Base-by-base conservation (phyloP, 2,113 vertebrate species). In the Tyrannus savana region DNA sequence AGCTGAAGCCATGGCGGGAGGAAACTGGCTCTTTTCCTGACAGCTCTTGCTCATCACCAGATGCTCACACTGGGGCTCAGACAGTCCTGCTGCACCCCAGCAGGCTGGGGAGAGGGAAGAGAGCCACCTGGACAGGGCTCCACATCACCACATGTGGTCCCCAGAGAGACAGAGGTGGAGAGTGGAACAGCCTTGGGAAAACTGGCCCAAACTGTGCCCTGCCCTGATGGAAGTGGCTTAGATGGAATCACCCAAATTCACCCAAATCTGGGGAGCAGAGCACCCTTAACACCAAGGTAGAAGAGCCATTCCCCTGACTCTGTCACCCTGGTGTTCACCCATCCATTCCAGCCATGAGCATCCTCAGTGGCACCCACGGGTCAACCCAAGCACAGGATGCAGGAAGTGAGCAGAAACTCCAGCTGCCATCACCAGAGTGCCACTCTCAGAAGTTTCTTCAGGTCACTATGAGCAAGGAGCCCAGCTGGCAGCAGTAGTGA, bases 141-240 rank as follows among this genome's bases (percentile, higher is more conserved):
- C 78, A 4, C n/a, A 11, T 7, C 47, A 22, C 53, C 62, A 18
- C 9, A 1, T 1, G 14, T 1, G 1, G 12, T 39, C 4, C 59
- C 14, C 35, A 4, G 15, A 41, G 11, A 50, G 42, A 41, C 1
- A 4, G 42, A 52, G 31, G 41, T 6, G 53, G 19, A 3, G 55
- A 39, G 33, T 0, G 5, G 39, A 73, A 14, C 8, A 31, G 47
- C 25, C 21, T 6, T 3, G 16, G 18, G 25, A 66, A 35, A 44
- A 25, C 7, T 8, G 12, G 19, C 30, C 86, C 55, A 13, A 79
- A 73, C 21, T 0, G 2, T 3, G 0, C 39, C 52, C 39, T 28
- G 49, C 9, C 13, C 59, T 13, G 41, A 15, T 47, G 42, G 9
- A 49, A 52, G 14, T 1, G 30, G 72, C 44, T 64, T 71, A n/a